A percentile compares a stretch with the other conserved stretches of the same genome.
Evolutionary conservation across 2,888 invertebrate genomes (phyloP).

Genomic region (Epinotia bilunana): DNA sequence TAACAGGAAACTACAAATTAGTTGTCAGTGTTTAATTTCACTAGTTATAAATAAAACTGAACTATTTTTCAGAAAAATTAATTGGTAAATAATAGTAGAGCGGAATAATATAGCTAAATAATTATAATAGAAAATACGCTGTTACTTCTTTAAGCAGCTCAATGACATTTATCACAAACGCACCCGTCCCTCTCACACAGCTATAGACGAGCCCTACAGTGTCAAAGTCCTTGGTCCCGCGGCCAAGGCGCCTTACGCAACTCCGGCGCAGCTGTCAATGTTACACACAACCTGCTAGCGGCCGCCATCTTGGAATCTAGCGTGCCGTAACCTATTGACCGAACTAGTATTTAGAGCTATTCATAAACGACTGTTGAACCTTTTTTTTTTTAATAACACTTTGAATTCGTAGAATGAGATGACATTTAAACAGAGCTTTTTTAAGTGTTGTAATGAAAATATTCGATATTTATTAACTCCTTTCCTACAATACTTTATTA

Average conservation of each 20-base stretch:
- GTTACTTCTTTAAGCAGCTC: neutral
- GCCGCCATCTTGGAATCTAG: constrained; percentile 27
- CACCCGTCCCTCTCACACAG: neutral
- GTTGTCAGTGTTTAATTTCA: too few relatives aligned
- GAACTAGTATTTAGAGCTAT: constrained; percentile 15
- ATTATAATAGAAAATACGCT: neutral
- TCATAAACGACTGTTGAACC: neutral
- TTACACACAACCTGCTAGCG: constrained; percentile 19
- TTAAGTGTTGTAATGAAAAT: too few relatives aligned
- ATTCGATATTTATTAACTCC: too few relatives aligned
- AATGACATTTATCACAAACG: constrained; percentile 13
- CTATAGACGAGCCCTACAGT: constrained; percentile 1
- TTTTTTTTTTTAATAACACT: neutral
- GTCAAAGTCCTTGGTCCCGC: constrained; percentile 36
- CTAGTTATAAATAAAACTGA: too few relatives aligned
- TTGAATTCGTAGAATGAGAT: too few relatives aligned
- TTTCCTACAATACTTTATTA: too few relatives aligned
- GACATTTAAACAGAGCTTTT: too few relatives aligned
- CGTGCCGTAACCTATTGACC: constrained; percentile 32
- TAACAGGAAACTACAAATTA: too few relatives aligned
- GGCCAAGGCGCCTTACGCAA: constrained; percentile 42
- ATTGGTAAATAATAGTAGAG: too few relatives aligned
- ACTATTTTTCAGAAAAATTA: too few relatives aligned
- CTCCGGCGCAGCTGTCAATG: constrained; percentile 40
- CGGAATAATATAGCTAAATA: neutral